Evolutionary conservation across 2,888 invertebrate species (phyloP), one percentile per base, ranked within the genome.

Genomic region (Zaprionus lineosus): DNA sequence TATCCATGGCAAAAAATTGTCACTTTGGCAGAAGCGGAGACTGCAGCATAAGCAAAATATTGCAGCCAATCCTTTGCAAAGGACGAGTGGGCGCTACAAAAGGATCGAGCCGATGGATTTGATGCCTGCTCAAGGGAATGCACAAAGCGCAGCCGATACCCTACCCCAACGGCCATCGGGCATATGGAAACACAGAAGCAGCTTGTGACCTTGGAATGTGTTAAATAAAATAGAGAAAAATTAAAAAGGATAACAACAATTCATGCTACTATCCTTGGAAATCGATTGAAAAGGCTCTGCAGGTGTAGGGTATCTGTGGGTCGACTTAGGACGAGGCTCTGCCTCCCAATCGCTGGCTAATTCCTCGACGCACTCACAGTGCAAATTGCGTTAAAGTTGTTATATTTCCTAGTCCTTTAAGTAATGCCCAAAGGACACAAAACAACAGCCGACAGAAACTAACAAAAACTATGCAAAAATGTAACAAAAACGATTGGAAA

Each of bases 401-500:
- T 43, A 19, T 28, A 28, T 21, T 19, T 2, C 8, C 14, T 15
- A 7, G 26, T 18, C 37, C 59, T 53, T 59, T 58, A 61, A 79
- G 76, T 56, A 61, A 60, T 11, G 33, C 26, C 40, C 2, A 16
- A n/a, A 31, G 28, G 12, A 43, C 39, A 48, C 46, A 47, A 18
- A 6, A 36, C 16, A 39, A 46, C 40, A 34, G 29, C 12, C 24
- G 34, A 29, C 39, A 29, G 9, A 70, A 70, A 69, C 46, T 37
- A 26, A 33, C 63, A 64, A 56, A 65, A 66, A 69, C 65, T 64
- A 63, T 81, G 71, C 82, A 84, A 83, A 82, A 75, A 69, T 85
- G 66, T 64, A 77, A 69, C 74, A 66, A 78, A 77, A 66, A 66
- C 39, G 34, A n/a, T 29, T 31, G 16, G 7, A 33, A 43, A 60